These are phyloP conservation scores for Trichonephila inaurata DNA, from an alignment of 1,140 invertebrate species.

Conservation along the genomic window DNA sequence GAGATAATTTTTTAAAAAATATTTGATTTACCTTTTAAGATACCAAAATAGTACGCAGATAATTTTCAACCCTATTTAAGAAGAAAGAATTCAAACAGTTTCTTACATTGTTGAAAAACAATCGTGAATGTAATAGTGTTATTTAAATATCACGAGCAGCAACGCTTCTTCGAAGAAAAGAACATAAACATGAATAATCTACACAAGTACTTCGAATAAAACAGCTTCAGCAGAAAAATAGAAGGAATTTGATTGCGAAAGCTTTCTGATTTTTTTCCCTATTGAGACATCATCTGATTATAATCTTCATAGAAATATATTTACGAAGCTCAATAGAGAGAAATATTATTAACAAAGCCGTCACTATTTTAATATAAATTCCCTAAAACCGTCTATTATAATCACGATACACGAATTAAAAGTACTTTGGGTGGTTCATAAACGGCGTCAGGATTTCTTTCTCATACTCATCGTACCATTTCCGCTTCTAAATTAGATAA, in stretches of 20 bases:
- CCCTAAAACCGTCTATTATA: neutral
- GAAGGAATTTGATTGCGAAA: neutral
- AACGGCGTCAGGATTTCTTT: no score
- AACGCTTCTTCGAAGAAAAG: no score
- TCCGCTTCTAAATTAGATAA: constrained; percentile 58
- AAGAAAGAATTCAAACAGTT: no score
- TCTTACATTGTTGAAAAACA: no score
- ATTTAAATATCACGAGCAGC: no score
- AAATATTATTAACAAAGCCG: neutral
- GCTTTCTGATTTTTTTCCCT: neutral
- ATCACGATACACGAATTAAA: neutral
- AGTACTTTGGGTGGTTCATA: neutral
- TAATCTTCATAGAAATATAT: neutral
- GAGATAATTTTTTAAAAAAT: no score
- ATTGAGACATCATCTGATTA: neutral
- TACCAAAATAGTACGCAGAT: no score
- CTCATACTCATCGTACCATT: neutral
- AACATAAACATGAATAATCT: no score
- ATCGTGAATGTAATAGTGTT: no score
- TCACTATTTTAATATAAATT: neutral
- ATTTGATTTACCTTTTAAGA: no score
- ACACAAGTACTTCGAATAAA: neutral
- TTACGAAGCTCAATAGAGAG: neutral
- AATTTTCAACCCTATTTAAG: no score
- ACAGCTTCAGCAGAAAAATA: neutral